These are phyloP conservation scores for Ptilodon capucinus DNA, from an alignment of 2,888 invertebrate species.

Conservation along the genomic window DNA sequence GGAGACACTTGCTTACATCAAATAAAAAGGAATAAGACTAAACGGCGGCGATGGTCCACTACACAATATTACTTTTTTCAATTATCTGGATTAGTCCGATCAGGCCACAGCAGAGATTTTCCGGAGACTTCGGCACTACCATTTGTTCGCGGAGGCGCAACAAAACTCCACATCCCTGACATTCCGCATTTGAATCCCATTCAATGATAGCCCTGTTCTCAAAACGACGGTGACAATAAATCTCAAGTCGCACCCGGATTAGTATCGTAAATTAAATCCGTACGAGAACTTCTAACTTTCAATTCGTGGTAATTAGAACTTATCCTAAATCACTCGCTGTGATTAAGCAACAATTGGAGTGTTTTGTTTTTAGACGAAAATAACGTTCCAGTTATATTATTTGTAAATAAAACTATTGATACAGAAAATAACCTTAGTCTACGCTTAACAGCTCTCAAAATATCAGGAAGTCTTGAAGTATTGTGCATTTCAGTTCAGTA, in stretches of 20 bases:
- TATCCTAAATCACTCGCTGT: background rate
- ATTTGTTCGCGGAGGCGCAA: conserved; percentile 46
- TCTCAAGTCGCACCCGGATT: conserved; percentile 35
- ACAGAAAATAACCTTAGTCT: too few relatives aligned
- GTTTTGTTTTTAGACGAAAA: too few relatives aligned
- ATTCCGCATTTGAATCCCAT: conserved; percentile 55
- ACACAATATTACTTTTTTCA: too few relatives aligned
- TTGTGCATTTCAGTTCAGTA: background rate
- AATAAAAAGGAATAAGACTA: too few relatives aligned
- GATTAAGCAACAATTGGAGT: background rate
- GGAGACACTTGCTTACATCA: too few relatives aligned
- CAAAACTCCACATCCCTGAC: conserved; percentile 47
- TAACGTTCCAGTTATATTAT: too few relatives aligned
- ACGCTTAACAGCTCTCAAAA: too few relatives aligned
- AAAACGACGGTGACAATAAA: conserved; percentile 37
- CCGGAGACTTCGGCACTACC: conserved; percentile 35
- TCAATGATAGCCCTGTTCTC: conserved; percentile 38
- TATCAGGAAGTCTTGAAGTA: too few relatives aligned
- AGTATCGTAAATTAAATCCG: conserved; percentile 31
- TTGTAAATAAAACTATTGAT: too few relatives aligned
- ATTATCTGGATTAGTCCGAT: conserved; percentile 45
- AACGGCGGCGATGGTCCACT: too few relatives aligned
- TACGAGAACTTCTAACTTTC: conserved; percentile 28
- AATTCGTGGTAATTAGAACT: background rate
- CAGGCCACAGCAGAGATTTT: conserved; percentile 40